These are phyloP conservation scores for Collichthys lucidus DNA, from an alignment of 2,113 vertebrate species.

Conservation along the genomic window DNA sequence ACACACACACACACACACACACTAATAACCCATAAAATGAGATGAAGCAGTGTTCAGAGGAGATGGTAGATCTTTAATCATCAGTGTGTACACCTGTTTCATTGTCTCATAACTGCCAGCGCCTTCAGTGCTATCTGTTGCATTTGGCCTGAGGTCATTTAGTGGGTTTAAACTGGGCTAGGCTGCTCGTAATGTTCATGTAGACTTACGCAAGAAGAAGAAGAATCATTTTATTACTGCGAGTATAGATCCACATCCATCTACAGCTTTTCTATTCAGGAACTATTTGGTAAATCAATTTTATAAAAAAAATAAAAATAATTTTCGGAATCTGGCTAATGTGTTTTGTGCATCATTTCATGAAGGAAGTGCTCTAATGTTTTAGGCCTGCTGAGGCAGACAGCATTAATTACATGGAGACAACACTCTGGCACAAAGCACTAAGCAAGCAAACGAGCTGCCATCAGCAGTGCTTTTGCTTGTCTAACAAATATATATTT, in stretches of 20 bases:
- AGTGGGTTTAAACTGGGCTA: background rate
- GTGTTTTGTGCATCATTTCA: background rate
- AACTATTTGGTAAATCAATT: background rate
- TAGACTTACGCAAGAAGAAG: constrained; percentile 6
- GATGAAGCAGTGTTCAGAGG: background rate
- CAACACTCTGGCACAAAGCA: constrained; percentile 30
- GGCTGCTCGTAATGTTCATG: background rate
- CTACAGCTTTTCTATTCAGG: background rate
- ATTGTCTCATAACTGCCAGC: constrained; percentile 49
- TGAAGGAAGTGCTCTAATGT: background rate
- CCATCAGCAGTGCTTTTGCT: constrained; percentile 17
- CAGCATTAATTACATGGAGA: constrained; percentile 52
- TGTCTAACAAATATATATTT: constrained; percentile 17
- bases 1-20: background rate
- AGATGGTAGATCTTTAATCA: constrained; percentile 4
- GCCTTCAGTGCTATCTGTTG: constrained; percentile 26
- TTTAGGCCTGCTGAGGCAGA: constrained; percentile 38
- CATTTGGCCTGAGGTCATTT: constrained; percentile 31
- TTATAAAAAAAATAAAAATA: too few relatives aligned
- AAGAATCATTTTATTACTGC: constrained; percentile 29
- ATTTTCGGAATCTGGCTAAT: background rate
- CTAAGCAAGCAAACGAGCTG: background rate
- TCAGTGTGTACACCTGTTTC: constrained; percentile 41
- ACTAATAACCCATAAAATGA: constrained; percentile 9
- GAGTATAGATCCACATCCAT: background rate